A percentile compares a stretch with the other conserved stretches of the same genome.
Evolutionary conservation across 2,797 vertebrate species (phyloP).

Genomic region (Sebastes aleutianus): DNA sequence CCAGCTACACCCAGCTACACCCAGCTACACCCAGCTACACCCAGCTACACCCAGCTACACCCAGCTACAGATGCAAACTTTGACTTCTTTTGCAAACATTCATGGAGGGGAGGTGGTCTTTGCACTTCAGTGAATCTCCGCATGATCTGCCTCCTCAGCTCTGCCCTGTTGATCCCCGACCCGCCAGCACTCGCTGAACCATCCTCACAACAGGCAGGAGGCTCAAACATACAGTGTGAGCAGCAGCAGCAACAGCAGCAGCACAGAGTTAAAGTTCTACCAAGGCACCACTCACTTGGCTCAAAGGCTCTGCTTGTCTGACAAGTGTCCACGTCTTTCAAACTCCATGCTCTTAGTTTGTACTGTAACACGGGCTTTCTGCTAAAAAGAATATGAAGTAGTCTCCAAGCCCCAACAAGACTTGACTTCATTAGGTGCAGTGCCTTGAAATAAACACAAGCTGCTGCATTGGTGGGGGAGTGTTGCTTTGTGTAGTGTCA

Average conservation of each 20-base stretch:
- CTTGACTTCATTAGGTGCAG: too few relatives aligned
- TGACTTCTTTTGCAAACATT: background rate
- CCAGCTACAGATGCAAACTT: background rate
- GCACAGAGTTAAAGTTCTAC: background rate
- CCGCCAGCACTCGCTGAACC: constrained; percentile 8
- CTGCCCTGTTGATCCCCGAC: background rate
- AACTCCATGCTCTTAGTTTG: fast-evolving
- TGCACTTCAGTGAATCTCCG: constrained; percentile 17
- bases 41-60: background rate
- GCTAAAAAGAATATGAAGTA: too few relatives aligned
- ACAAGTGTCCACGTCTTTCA: background rate
- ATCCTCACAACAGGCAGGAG: background rate
- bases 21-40: background rate
- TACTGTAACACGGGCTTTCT: too few relatives aligned
- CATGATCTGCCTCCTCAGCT: constrained; percentile 2
- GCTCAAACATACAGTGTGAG: background rate
- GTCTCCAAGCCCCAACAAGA: too few relatives aligned
- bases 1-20: background rate
- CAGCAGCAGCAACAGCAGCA: background rate
- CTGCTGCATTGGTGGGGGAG: too few relatives aligned
- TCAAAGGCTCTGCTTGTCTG: background rate
- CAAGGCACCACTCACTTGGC: background rate
- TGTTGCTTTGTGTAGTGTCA: too few relatives aligned
- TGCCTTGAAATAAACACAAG: too few relatives aligned
- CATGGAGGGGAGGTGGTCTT: background rate